These are phyloP conservation scores for Cantharis nigra DNA, from an alignment of 2,888 invertebrate genomes.

Conservation along the genomic window DNA sequence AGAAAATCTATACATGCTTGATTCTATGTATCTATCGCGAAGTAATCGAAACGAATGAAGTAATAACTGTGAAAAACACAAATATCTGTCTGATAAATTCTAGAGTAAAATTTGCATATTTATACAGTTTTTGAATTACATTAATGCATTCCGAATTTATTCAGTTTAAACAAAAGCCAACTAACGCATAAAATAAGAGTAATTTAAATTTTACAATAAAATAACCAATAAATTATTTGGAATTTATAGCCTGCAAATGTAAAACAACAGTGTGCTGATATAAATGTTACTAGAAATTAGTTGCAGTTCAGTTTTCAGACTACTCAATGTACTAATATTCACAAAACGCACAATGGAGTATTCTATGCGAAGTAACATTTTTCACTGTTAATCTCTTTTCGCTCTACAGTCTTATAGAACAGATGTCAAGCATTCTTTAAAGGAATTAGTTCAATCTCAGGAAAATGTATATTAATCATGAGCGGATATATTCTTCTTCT, in stretches of 20 bases:
- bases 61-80: neutral
- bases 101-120: neutral
- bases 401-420: conserved; percentile 6
- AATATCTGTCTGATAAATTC: neutral
- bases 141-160: neutral
- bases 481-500: neutral
- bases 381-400: conserved; percentile 17
- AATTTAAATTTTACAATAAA: conserved; percentile 8
- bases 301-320: neutral
- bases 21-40: neutral
- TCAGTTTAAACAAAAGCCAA: neutral
- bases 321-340: conserved; percentile 9
- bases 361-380: conserved; percentile 8
- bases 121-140: neutral
- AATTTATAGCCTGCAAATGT: conserved; percentile 20
- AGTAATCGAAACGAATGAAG: neutral
- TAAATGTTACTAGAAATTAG: conserved; percentile 6
- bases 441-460: conserved; percentile 12
- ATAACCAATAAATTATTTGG: conserved; percentile 18
- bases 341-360: conserved; percentile 7
- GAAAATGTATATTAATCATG: conserved; percentile 11
- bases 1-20: neutral
- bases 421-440: conserved; percentile 9
- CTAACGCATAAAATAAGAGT: neutral
- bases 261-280: conserved; percentile 7